Base-by-base conservation (phyloP, 92 coral and sea anemone species). In the Heliopora coerulea region DNA sequence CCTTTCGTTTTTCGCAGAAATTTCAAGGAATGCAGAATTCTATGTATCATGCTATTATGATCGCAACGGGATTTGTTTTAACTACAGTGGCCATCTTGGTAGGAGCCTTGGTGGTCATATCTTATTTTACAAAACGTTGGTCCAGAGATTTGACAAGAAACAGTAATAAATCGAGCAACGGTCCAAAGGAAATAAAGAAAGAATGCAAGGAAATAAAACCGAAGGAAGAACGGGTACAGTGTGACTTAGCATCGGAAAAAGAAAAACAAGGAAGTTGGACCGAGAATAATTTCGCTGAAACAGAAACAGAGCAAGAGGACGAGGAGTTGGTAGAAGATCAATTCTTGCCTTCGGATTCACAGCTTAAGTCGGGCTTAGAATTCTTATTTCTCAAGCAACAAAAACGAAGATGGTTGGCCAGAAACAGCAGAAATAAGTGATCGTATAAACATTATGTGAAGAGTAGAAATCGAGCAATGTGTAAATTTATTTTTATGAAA, bases 261-360 rank as follows among this genome's bases (percentile, higher is more conserved):
- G 93, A 91, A 34, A 90, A 85, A 23, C 58, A 50, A 50, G 30
- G 15, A 56, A 28, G 30, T 3, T 8, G 33, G 2, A 21, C 3
- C 21, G 61, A 56, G 61, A 21, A 6, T 15, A 29, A 66, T 17
- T 66, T 66, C 7, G 82, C 78, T 27, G 97, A 93, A 13, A 86
- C 91, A 19, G 96, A 92, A 49, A 91, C 87, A 24, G 98, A 93
- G 19, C 86, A 85, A 46, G 97, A 91, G 50, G 59, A 69, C 32
- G 98, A 93, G 48, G 98, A 93, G 37, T 82, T 93, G 3, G 96
- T 93, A 3, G 98, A 93, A 50, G 98, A 93, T 48, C 93, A 90
- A 42, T 93, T 89, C 35, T 62, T 93, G 20, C 98, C 98, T 26
- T 93, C 98, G 1, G 98, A 93, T 57, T 89, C 98, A 8, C 96